Conservation (phyloP, 2,888 invertebrate genomes). For the Lasioglossum villosulum region DNA sequence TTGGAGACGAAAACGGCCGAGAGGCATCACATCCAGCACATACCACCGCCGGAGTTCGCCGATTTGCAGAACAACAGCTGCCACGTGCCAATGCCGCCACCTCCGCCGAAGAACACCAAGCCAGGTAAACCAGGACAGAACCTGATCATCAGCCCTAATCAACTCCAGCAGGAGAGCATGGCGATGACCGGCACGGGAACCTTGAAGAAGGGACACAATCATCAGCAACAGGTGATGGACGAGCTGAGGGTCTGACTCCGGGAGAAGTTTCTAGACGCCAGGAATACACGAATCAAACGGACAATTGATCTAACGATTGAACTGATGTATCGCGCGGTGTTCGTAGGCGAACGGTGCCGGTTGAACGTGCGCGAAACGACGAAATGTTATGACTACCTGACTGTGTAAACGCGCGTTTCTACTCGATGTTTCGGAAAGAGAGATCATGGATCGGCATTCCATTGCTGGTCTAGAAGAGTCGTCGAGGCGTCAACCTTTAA, state of each 20-base stretch:
- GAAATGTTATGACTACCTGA: too few species aligned
- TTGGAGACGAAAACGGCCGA: slow-evolving; percentile 90
- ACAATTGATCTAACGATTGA: slow-evolving; percentile 1
- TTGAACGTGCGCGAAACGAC: too few species aligned
- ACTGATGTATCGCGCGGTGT: background rate
- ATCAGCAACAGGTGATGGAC: slow-evolving; percentile 88
- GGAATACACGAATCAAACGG: background rate
- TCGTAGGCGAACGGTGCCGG: too few species aligned
- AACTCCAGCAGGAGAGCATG: slow-evolving; percentile 90
- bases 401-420: background rate
- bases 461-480: background rate
- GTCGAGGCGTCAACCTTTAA: background rate
- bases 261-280: slow-evolving; percentile 55
- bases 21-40: slow-evolving; percentile 92
- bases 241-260: slow-evolving; percentile 93
- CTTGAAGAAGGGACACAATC: slow-evolving; percentile 87
- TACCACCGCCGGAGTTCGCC: slow-evolving; percentile 93
- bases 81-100: slow-evolving; percentile 89
- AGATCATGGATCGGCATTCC: background rate
- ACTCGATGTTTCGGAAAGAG: background rate
- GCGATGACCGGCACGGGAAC: slow-evolving; percentile 90
- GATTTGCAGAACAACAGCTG: slow-evolving; percentile 90
- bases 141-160: slow-evolving; percentile 86
- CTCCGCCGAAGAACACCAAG: slow-evolving; percentile 90
- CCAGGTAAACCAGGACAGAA: slow-evolving; percentile 84